Evolutionary conservation across 2,113 vertebrate genomes (phyloP).

Genomic region (Mesocricetus auratus): DNA sequence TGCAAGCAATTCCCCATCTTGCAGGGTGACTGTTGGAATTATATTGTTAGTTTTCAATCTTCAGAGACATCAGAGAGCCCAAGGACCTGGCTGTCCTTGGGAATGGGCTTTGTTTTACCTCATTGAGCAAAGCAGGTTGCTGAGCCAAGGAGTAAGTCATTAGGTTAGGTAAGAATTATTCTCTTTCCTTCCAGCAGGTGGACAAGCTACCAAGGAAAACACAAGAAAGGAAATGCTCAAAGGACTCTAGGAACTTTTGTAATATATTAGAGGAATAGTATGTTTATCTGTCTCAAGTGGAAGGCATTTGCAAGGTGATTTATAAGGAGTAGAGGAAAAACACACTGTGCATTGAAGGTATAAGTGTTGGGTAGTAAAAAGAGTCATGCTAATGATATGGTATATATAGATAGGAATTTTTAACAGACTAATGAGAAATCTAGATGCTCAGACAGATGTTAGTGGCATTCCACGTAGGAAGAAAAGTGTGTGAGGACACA

Average conservation of each 20-base stretch:
- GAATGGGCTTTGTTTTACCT: conserved; percentile 4
- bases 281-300: neutral
- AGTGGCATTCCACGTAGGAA: neutral
- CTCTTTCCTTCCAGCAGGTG: conserved; percentile 58
- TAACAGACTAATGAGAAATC: neutral
- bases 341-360: neutral
- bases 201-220: conserved; percentile 48
- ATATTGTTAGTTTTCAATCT: conserved; percentile 25
- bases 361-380: neutral
- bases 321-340: neutral
- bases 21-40: neutral
- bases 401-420: neutral
- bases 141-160: conserved; percentile 16
- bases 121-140: neutral
- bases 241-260: conserved; percentile 25
- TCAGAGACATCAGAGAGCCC: neutral
- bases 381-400: neutral
- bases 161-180: conserved; percentile 47
- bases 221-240: neutral
- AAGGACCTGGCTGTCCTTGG: conserved; percentile 29
- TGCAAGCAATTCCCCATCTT: neutral
- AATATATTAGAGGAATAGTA: neutral
- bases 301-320: neutral
- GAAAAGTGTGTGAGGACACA: neutral
- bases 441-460: neutral